A percentile compares a stretch with the other conserved stretches of the same genome.
Evolutionary conservation across 2,888 invertebrate species (phyloP).

Genomic region (Arrhopalites spinosus): DNA sequence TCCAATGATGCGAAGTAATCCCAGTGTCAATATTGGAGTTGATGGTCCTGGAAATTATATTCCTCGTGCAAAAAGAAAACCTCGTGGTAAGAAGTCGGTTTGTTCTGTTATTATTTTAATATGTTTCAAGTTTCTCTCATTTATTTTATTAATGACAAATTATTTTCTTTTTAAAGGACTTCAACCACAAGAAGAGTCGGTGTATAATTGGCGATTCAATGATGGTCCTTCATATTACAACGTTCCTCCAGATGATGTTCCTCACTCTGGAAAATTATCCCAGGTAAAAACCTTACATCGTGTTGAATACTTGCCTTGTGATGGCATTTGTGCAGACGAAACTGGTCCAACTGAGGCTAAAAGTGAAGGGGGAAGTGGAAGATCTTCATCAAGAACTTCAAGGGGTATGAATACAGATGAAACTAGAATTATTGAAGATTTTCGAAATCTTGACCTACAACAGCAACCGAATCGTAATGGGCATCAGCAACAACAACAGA

Average conservation of each 20-base stretch:
- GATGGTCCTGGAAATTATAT: slow-evolving; percentile 33
- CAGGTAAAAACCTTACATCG: slow-evolving; percentile 42
- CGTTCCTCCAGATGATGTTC: not conserved
- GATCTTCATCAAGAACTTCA: slow-evolving; percentile 52
- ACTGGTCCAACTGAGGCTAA: slow-evolving; percentile 38
- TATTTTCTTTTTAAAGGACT: not conserved
- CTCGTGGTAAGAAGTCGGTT: slow-evolving; percentile 21
- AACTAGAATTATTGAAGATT: slow-evolving; percentile 51
- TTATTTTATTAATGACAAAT: no score
- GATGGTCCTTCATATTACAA: slow-evolving; percentile 25
- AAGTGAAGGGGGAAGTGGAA: slow-evolving; percentile 47
- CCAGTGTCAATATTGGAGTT: not conserved
- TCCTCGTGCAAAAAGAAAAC: slow-evolving; percentile 36
- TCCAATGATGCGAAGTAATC: not conserved
- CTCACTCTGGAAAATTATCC: slow-evolving; percentile 10
- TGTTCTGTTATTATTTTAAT: no score
- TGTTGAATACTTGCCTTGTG: slow-evolving; percentile 55
- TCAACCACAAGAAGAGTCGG: slow-evolving; percentile 43
- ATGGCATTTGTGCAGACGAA: slow-evolving; percentile 55
- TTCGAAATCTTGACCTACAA: slow-evolving; percentile 26
- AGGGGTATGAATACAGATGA: slow-evolving; percentile 55
- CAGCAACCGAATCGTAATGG: not conserved
- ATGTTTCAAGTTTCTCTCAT: no score
- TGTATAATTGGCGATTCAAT: slow-evolving; percentile 49
- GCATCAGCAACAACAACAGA: not conserved